Evolutionary conservation across 2,113 vertebrate species (phyloP), one percentile per base, ranked within the genome.

Genomic region (Forbesichthys papilliferus): DNA sequence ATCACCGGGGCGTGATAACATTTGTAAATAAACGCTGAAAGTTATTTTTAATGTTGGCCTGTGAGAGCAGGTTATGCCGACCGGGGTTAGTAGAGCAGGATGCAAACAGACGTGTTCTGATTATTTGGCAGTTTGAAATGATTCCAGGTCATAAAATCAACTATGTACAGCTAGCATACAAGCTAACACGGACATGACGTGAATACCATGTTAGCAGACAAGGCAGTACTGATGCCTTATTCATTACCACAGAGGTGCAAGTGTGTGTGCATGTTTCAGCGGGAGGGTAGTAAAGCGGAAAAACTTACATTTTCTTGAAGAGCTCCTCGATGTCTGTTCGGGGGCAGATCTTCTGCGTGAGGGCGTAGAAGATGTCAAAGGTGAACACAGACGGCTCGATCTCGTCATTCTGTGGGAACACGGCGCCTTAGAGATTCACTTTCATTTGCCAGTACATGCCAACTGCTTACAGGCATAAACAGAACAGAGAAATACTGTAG

Each of bases 311-410:
- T 86, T 96, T 98, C 84, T 95, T 97, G 87, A 96, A 99, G 75
- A 99, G 95, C 27, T 99, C 98, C 79, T 99, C 97, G 71, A 99
- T 96, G 79, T 99, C 98, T 27, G 96, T 99, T 66, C 98, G 95
- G 79, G 98, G 98, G 86, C 98, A 98, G 86, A 99, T 99, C 91
- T 99, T 99, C 90, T 99, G 98, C 14, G 96, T 99, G 65, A 99
- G 95, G 56, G 96, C 95, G 90, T 99, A 99, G 92, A 99, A 99
- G 84, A 98, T 96, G 81, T 98, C 97, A 0, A 95, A 99, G 78
- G 97, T 96, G 92, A 99, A 99, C 47, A 93, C 94, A 1, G 93
- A 77, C 7, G 92, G 95, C 68, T 99, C 98, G 3, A 99, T 98
- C 91, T 99, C 98, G 77, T 99, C 98, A n/a, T 98, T 99, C 98